A percentile compares a stretch with the other conserved stretches of the same genome.
These are phyloP conservation scores for Zaprionus kolodkinae DNA, from an alignment of 1,140 invertebrate species.

Conservation along the genomic window DNA sequence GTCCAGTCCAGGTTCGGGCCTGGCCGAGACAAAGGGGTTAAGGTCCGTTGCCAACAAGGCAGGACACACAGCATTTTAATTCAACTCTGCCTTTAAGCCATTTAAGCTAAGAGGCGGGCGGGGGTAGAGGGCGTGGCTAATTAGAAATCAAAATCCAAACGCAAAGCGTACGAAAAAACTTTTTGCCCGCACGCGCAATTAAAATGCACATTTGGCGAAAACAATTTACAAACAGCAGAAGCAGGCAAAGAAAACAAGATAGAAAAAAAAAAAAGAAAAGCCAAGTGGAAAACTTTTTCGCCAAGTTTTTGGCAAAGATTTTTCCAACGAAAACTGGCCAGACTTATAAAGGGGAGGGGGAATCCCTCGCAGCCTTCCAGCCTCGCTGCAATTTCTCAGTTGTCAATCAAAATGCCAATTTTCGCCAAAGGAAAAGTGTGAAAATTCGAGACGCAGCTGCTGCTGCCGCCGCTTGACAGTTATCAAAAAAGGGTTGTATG, in stretches of 20 bases:
- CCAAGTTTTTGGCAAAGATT: slow-evolving; percentile 21
- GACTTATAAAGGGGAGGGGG: no score
- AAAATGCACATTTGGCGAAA: slow-evolving; percentile 69
- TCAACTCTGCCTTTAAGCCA: slow-evolving; percentile 38
- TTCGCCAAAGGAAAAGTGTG: slow-evolving; percentile 23
- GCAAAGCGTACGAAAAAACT: slow-evolving; percentile 59
- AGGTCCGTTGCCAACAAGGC: slow-evolving; percentile 40
- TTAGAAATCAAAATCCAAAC: slow-evolving; percentile 78
- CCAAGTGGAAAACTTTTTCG: slow-evolving; percentile 28
- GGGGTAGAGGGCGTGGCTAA: slow-evolving; percentile 50
- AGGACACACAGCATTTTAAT: slow-evolving; percentile 28
- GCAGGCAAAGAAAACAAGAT: slow-evolving; percentile 20
- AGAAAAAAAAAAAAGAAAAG: background rate
- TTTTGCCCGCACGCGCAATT: slow-evolving; percentile 51
- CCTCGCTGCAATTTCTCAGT: slow-evolving; percentile 64
- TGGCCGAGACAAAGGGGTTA: slow-evolving; percentile 71
- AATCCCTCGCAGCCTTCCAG: background rate
- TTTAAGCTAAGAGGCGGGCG: background rate
- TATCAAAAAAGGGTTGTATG: slow-evolving; percentile 50
- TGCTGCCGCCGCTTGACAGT: slow-evolving; percentile 59
- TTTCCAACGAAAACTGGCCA: background rate
- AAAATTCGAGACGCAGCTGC: slow-evolving; percentile 59
- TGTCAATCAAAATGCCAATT: slow-evolving; percentile 82
- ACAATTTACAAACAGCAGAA: slow-evolving; percentile 59
- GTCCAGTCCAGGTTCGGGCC: background rate